Base-by-base conservation (phyloP, 2,113 vertebrate species). In the Ardeotis arabs region DNA sequence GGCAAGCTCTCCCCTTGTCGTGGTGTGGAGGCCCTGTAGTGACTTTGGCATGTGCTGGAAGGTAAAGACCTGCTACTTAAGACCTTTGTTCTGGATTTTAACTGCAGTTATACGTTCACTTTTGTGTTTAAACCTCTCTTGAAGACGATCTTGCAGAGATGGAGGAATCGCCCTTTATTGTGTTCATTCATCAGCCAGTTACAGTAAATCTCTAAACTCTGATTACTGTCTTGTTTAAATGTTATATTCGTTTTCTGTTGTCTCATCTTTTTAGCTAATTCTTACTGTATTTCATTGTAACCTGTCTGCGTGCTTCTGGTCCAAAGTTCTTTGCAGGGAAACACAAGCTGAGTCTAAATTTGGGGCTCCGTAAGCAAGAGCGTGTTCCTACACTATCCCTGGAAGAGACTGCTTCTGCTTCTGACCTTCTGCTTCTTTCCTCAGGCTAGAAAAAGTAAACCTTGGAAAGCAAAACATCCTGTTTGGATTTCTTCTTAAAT, bases 391-490 rank as follows among this genome's bases (percentile, higher is more conserved):
- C 21, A 10, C 81, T 84, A 59, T 45, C 11, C 28, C 19, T 68
- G 52, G 64, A 95, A 75, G 28, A 80, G 31, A 45, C 27, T 14
- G n/a, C 29, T 55, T 87, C n/a, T 44, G 41, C 41, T 44, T 44
- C 49, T 56, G 12, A 53, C 41, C 50, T 83, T 64, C 75, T 72
- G 25, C 24, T 76, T 69, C 37, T 85, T 95, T 89, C 39, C 49
- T 85, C 60, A 67, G 69, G 37, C 76, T 90, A 28, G 44, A 75
- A 89, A 95, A 90, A 67, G 23, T 50, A 50, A 91, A 28, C 9
- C 20, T 77, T 95, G 87, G 88, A 83, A 97, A 59, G 39, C 66
- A 64, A 73, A 93, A 49, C 22, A 75, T 94, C 88, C 64, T 92
- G 16, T 94, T 75, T 89, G 74, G 78, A 28, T 68, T 89, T 93